Evolutionary conservation across 2,113 vertebrate genomes (phyloP), one percentile per base, ranked within the genome.

Genomic region (Tenebrosternarchus preto): DNA sequence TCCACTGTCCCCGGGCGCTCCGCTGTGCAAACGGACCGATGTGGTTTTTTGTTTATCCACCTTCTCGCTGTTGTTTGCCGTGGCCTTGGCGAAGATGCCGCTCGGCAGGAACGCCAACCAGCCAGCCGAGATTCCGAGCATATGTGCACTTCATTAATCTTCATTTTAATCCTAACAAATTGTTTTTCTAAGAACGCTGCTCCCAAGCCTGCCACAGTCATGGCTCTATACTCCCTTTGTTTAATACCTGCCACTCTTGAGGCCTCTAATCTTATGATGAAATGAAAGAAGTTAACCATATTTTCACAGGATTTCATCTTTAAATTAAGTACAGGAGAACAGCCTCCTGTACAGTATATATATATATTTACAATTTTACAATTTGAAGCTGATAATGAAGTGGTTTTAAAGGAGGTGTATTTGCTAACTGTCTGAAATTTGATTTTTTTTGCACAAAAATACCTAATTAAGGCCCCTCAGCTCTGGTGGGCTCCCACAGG

Each of bases 401-500:
- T 63, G 74, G 43, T 80, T 33, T 85, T 81, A 46, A 12, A 64
- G 71, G 50, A 36, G 53, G 53, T 36, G 75, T 83, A 81, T 76
- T 87, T 85, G 82, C 83, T 60, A 81, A 82, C 56, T 57, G 79
- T 75, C 76, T 79, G 61, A 78, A 79, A 83, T 84, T 80, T 78
- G 77, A 80, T 84, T 84, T 77, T n/a, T 74, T 46, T 64, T 74
- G 43, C 56, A 60, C 64, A 81, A 77, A 70, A 77, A 68, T 27
- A 77, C 56, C 64, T 78, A 80, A 80, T 78, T 59, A 79, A 73
- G 67, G 59, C 55, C 69, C 80, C 61, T 64, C 24, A 75, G 80
- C 63, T 22, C 66, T 33, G 20, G 24, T 53, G 53, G 75, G 19
- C 72, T n/a, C 66, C 31, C 22, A 15, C 8, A 67, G 11, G 72